Conservation (phyloP, 2,113 vertebrate genomes). For the Rhea americana region DNA sequence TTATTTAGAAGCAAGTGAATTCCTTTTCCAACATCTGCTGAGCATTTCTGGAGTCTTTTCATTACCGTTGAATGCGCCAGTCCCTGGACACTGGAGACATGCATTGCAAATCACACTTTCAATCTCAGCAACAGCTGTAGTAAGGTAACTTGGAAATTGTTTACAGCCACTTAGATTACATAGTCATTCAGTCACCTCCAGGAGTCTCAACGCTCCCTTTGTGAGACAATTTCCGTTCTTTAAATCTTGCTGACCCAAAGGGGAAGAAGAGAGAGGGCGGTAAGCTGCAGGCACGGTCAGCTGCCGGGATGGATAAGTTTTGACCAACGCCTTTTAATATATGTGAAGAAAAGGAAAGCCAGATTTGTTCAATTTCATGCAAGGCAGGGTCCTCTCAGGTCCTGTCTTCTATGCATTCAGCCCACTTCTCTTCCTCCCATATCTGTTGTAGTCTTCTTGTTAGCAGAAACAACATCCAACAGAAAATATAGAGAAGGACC, state of each 20-base stretch:
- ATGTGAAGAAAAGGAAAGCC: neutral
- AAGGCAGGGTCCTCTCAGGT: neutral
- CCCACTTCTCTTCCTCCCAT: neutral
- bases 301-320: neutral
- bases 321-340: neutral
- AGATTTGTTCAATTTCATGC: neutral
- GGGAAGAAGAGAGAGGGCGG: neutral
- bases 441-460: neutral
- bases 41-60: neutral
- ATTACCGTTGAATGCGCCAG: neutral
- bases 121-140: neutral
- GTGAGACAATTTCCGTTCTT: neutral
- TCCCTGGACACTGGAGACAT: neutral
- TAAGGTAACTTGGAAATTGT: neutral
- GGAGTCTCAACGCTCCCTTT: neutral
- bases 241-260: neutral
- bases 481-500: neutral
- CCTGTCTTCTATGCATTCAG: neutral
- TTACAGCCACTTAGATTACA: neutral
- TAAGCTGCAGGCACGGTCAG: neutral
- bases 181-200: neutral
- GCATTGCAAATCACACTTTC: neutral
- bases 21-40: neutral
- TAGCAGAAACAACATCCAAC: neutral
- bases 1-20: neutral